A percentile compares a stretch with the other conserved stretches of the same genome.
These are phyloP conservation scores for Gerris lacustris DNA, from an alignment of 2,888 invertebrate species.

Conservation along the genomic window DNA sequence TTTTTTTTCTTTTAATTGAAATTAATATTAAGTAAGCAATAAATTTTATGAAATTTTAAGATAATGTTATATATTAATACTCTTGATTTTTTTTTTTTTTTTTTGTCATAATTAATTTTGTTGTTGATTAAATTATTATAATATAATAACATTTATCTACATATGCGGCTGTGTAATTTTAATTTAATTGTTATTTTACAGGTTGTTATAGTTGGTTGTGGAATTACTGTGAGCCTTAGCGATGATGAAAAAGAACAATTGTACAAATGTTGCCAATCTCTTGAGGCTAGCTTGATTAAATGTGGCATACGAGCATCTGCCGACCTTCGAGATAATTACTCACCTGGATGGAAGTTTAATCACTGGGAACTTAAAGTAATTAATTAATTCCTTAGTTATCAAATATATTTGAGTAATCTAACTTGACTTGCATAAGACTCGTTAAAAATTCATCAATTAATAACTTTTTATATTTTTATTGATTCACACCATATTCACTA, in stretches of 20 bases:
- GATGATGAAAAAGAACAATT: constrained; percentile 57
- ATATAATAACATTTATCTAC: too few species aligned
- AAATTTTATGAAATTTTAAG: too few species aligned
- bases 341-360: constrained; percentile 99
- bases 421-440: background rate
- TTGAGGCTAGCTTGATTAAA: constrained; percentile 50
- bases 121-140: too few species aligned
- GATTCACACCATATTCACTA: too few species aligned
- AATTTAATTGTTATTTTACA: constrained; percentile 28
- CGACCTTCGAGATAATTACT: constrained; percentile 88
- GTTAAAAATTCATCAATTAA: constrained; percentile 10
- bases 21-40: too few species aligned
- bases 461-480: constrained; percentile 5
- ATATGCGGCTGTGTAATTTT: too few species aligned
- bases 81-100: too few species aligned
- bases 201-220: constrained; percentile 85
- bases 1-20: too few species aligned
- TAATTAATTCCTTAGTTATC: background rate
- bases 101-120: too few species aligned
- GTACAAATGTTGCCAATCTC: constrained; percentile 52
- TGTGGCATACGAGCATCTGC: constrained; percentile 63
- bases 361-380: constrained; percentile 86
- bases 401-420: background rate
- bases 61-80: too few species aligned
- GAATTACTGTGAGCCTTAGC: constrained; percentile 71